Percentiles rank a stretch among this genome's conserved stretches.
These are phyloP conservation scores for Leucophenga maculata DNA, from an alignment of 2,888 invertebrate species.

Conservation along the genomic window DNA sequence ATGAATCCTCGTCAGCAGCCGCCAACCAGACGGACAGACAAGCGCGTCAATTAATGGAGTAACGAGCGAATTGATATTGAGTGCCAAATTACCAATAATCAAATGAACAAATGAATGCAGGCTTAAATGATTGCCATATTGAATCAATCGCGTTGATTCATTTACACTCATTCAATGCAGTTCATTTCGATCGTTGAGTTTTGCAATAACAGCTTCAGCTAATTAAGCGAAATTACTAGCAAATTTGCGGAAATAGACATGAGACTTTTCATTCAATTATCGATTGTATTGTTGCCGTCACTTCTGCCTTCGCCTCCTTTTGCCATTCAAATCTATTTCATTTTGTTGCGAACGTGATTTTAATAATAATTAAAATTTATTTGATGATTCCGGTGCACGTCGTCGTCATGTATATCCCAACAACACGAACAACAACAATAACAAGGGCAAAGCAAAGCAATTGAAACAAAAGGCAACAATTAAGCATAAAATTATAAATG, in stretches of 20 bases:
- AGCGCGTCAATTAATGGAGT: too few species aligned
- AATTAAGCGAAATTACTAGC: constrained; percentile 2
- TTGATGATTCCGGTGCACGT: neutral
- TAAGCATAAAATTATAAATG: neutral
- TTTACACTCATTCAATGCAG: too few species aligned
- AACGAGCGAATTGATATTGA: constrained; percentile 2
- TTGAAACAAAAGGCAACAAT: neutral
- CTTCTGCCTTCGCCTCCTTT: neutral
- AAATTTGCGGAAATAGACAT: neutral
- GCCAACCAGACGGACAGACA: too few species aligned
- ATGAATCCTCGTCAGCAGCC: too few species aligned
- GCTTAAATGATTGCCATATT: too few species aligned
- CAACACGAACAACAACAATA: neutral
- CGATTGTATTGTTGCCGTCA: neutral
- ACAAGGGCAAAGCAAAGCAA: neutral
- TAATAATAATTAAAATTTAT: constrained; percentile 8
- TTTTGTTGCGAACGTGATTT: neutral
- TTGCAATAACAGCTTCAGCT: neutral
- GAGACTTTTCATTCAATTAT: constrained; percentile 8
- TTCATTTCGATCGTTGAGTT: too few species aligned
- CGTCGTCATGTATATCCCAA: neutral
- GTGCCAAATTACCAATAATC: neutral
- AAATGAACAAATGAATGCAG: too few species aligned
- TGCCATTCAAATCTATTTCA: too few species aligned
- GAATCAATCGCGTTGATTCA: too few species aligned